Conservation (phyloP, 1,140 invertebrate species). For the Tetragonula clypearis region DNA sequence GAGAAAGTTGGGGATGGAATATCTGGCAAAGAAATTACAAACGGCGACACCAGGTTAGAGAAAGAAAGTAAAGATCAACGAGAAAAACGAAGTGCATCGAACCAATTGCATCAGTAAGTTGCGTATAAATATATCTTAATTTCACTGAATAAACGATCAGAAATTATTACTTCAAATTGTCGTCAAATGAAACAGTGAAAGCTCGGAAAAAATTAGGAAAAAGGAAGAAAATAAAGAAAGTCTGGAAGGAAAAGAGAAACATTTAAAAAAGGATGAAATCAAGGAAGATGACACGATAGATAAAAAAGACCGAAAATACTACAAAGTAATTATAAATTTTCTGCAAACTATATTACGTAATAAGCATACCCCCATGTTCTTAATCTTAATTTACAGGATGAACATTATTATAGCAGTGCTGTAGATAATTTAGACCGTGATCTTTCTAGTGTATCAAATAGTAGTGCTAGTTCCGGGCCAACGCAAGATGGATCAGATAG, state of each 20-base stretch:
- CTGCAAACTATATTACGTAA: neutral
- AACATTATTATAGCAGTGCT: conserved; percentile 80
- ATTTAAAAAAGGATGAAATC: conserved; percentile 81
- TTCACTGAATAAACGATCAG: neutral
- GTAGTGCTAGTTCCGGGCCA: conserved; percentile 79
- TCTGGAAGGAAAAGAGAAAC: conserved; percentile 80
- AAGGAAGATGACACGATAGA: conserved; percentile 80
- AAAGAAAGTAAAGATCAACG: conserved; percentile 79
- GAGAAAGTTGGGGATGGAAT: conserved; percentile 79
- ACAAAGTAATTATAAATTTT: conserved; percentile 73
- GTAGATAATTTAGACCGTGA: conserved; percentile 80
- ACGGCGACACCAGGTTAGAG: conserved; percentile 75
- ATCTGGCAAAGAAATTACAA: conserved; percentile 76
- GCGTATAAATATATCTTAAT: neutral
- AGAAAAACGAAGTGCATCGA: conserved; percentile 75
- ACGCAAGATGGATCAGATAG: conserved; percentile 82
- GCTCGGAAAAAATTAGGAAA: conserved; percentile 74
- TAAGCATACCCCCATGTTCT: neutral
- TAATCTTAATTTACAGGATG: conserved; percentile 77
- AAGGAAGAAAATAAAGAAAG: conserved; percentile 78
- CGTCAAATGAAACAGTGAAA: conserved; percentile 64
- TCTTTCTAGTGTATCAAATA: conserved; percentile 82
- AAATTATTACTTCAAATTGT: neutral
- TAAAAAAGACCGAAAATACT: conserved; percentile 80
- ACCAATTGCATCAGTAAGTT: conserved; percentile 75